Base-by-base conservation (phyloP, 1,140 invertebrate species). In the Lepidurus arcticus region DNA sequence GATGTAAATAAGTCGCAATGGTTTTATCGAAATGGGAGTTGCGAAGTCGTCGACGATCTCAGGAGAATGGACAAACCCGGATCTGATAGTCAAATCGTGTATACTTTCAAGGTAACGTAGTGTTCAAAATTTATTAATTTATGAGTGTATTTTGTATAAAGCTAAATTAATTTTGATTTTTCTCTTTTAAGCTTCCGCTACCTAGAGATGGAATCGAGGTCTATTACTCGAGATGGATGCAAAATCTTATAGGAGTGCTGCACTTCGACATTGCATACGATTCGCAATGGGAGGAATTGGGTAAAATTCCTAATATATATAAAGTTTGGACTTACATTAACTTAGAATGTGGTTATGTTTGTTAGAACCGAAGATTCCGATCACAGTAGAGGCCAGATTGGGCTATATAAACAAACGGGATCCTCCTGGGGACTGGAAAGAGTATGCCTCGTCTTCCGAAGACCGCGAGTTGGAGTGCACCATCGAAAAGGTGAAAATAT, bases 171-270 rank as follows among this genome's bases (percentile, higher is more conserved):
- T 34, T 34, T 4, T 34, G 34, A 34, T 34, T 34, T 34, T 26
- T 75, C 44, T 34, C 10, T 76, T 82, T 85, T 21, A 85, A 95
- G 91, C 90, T 98, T 87, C 96, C 95, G 11, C 83, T 91, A 13
- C 92, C 93, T 6, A 89, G 93, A 81, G 91, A 93, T 43, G 89
- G 88, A 34, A 85, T 88, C 53, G 86, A 89, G 10, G 84, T 98
- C 73, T 94, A 98, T 85, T 99, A 96, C 87, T 96, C 95, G 7
- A 88, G 96, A 78, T 98, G 96, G 96, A 97, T 98, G 84, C 97
- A 99, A 86, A 98, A 96, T 86, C 87, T 99, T 73, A 94, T 99
- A 76, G 95, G 94, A 1, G 91, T 99, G 42, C 84, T 99, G 10
- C 91, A 96, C 83, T 85, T 97, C 42, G 95, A 98, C 81, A 89